phyloP scores from a whole-genome alignment of 2,113 vertebrate species.

The Tapirus terrestris region DNA sequence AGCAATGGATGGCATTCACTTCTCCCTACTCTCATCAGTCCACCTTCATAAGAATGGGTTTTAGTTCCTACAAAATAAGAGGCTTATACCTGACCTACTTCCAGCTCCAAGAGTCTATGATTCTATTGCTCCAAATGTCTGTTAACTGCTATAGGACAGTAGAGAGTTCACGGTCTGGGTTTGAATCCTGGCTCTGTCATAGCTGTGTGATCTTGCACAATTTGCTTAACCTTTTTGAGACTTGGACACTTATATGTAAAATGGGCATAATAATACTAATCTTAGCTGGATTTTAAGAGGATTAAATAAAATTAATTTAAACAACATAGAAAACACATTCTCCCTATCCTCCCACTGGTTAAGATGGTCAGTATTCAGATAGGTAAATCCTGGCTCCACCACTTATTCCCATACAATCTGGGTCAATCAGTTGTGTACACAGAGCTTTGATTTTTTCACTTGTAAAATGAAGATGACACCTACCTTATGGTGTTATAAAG shows the following conservation, averaged over 20 bases:
- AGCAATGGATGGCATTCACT: not conserved
- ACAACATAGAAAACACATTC: not conserved
- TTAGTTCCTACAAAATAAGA: slow-evolving; percentile 23
- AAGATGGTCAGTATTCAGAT: not conserved
- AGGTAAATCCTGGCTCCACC: not conserved
- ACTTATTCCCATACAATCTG: not conserved
- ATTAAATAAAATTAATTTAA: slow-evolving; percentile 13
- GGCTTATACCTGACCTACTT: not conserved
- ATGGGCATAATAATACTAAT: not conserved
- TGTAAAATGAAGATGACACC: not conserved
- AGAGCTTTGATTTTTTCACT: not conserved
- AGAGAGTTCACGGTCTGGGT: not conserved
- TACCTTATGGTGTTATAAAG: not conserved
- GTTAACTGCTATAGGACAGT: not conserved
- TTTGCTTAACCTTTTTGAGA: not conserved
- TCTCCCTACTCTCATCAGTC: not conserved
- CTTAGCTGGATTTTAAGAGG: not conserved
- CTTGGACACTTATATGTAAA: not conserved
- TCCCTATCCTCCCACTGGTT: not conserved
- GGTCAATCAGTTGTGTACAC: not conserved
- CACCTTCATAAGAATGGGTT: not conserved
- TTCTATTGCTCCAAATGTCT: not conserved
- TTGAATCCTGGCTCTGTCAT: not conserved
- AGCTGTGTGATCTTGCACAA: not conserved
- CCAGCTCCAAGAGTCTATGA: not conserved